phyloP scores from a whole-genome alignment of 2,888 invertebrate genomes.

The Spialia ferax region DNA sequence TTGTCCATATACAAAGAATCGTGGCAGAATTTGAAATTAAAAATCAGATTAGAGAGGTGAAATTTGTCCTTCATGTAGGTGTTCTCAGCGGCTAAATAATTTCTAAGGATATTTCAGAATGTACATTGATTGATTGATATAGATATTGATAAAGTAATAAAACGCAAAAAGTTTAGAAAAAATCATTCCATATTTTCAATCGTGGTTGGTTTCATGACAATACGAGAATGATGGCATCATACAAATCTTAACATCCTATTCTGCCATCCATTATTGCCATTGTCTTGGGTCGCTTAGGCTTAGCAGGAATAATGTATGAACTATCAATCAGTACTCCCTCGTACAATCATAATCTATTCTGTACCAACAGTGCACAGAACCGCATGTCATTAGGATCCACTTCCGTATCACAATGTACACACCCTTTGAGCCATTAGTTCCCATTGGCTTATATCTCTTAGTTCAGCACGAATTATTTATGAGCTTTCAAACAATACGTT shows the following conservation, averaged over 20 bases:
- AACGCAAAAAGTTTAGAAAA: no score
- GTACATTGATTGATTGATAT: no score
- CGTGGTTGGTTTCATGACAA: no score
- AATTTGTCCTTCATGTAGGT: no score
- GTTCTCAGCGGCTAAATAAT: no score
- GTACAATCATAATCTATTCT: neutral
- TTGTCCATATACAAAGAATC: neutral
- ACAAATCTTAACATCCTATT: no score
- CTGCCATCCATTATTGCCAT: no score
- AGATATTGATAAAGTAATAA: no score
- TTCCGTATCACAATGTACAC: slow-evolving; percentile 6
- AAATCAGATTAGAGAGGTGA: neutral
- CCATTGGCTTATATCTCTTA: slow-evolving; percentile 11
- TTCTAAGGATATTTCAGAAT: no score
- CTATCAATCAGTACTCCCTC: slow-evolving; percentile 31
- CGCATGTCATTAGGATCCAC: slow-evolving; percentile 11
- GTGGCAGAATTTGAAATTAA: neutral
- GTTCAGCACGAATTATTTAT: slow-evolving; percentile 11
- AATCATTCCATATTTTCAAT: no score
- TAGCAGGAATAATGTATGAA: slow-evolving; percentile 33
- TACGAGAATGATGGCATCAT: no score
- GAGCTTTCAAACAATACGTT: slow-evolving; percentile 5
- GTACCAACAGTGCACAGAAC: neutral
- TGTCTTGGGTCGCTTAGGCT: neutral
- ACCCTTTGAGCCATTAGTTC: slow-evolving; percentile 13